Base-by-base conservation (phyloP, 2,113 vertebrate species). In the Aythya baeri region DNA sequence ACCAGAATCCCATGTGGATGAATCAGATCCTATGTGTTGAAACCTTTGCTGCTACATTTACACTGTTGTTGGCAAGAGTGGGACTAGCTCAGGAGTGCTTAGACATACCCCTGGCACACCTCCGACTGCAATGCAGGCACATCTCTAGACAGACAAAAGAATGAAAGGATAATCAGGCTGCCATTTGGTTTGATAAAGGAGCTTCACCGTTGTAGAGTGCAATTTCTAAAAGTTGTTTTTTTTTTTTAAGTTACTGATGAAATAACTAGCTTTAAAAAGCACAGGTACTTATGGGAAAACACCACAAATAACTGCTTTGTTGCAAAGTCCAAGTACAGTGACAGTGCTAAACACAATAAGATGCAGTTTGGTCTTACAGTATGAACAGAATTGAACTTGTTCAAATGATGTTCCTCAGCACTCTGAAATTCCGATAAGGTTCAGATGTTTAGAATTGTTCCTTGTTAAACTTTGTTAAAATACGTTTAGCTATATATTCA, bases 71-170 rank as follows among this genome's bases (percentile, higher is more conserved):
- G 70, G 29, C 73, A 57, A 68, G 65, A 18, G 17, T 3, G n/a
- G 41, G 73, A 65, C 50, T 46, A 9, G 76, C 46, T 57, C 34
- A 21, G 76, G 43, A 54, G 41, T 13, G 68, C 52, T 68, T n/a
- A 3, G 29, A 26, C 13, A 5, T 29, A 21, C 9, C 7, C 0
- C 38, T 27, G 61, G 21, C 44, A 11, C 46, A 36, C n/a, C 61
- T 81, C 52, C 18, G 80, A 32, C 77, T 17, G 2, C 76, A 44
- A 4, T 1, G 1, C 0, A 1, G 26, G 3, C 36, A 72, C 65
- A 4, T 20, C 50, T 23, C 25, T 26, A 58, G 55, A 9, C 17
- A 3, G 34, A 41, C 34, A 25, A 13, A 71, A 57, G 68, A 83
- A 26, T 31, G 4, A 0, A 2, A 1, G 32, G 32, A 9, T 23